Base-by-base conservation (phyloP, 2,888 invertebrate species). In the Physocephala rufipes region DNA sequence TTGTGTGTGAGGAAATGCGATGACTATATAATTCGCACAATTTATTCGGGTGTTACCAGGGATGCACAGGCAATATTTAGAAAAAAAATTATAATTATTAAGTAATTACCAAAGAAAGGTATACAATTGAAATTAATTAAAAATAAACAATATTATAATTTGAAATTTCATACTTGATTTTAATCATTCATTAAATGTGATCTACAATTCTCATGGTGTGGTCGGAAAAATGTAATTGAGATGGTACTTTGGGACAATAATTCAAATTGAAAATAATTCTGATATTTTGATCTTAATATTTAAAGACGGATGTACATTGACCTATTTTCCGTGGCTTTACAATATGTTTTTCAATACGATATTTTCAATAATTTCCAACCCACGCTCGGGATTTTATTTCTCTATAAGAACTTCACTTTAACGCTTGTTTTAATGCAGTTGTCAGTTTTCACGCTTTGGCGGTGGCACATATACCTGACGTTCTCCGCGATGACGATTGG, bases 381-480 rank as follows among this genome's bases (percentile, higher is more conserved):
- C 21, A 49, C n/a, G 24, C 24, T 55, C 21, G 9, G 24, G 5
- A 24, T 4, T 19, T 24, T 55, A 21, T 5, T 49, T 36, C 49
- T 16, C 5, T 21, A 53, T 12, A 36, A 36, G 5, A 36, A 36
- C 4, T 36, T 4, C 36, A 36, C 4, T 36, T 24, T 36, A 61
- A 19, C 30, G 30, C 61, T 36, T 61, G 36, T 9, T 30, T 21
- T 15, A 7, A 21, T 68, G 51, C 19, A 67, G 63, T 13, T 62
- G 73, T 78, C 78, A 82, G 77, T 80, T 79, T n/a, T 84, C 83
- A 36, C 86, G 78, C 73, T 87, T 86, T 47, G 86, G 86, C 15
- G 87, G 87, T 58, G 87, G 87, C 67, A 87, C 83, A 78, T 87
- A 87, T 75, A 87, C 83, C 76, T 85, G 86, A 64, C 86, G 82